Conservation (phyloP, 1,140 invertebrate species). For the Drosophila sulfurigaster region DNA sequence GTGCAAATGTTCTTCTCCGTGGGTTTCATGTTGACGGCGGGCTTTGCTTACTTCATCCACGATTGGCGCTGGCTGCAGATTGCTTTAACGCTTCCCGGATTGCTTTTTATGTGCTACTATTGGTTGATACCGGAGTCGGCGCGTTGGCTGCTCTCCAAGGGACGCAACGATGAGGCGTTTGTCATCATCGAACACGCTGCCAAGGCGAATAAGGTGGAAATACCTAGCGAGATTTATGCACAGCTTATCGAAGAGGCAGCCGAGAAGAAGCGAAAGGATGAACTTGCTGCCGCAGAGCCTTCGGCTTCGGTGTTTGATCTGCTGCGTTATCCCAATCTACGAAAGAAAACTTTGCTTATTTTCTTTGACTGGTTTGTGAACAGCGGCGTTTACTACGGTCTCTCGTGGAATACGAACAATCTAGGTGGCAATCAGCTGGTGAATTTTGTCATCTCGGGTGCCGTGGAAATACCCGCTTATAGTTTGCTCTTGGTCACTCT, state of each 20-base stretch:
- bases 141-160: conserved; percentile 92
- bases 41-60: conserved; percentile 90
- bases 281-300: conserved; percentile 63
- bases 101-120: conserved; percentile 91
- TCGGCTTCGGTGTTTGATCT: conserved; percentile 88
- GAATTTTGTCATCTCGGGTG: conserved; percentile 91
- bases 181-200: conserved; percentile 89
- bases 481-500: conserved; percentile 89
- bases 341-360: conserved; percentile 89
- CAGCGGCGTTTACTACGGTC: conserved; percentile 92
- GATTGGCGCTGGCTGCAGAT: conserved; percentile 92
- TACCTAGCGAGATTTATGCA: conserved; percentile 87
- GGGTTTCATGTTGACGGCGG: conserved; percentile 91
- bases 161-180: conserved; percentile 89
- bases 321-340: conserved; percentile 89
- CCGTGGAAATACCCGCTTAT: conserved; percentile 92
- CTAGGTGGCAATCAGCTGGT: conserved; percentile 91
- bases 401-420: conserved; percentile 92
- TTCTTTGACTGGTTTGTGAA: conserved; percentile 94
- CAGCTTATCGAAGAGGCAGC: conserved; percentile 86
- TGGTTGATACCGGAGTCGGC: conserved; percentile 95
- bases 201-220: conserved; percentile 87
- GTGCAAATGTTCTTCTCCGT: conserved; percentile 92
- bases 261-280: conserved; percentile 67
- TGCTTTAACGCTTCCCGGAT: conserved; percentile 89